Conservation (phyloP, 92 coral and sea anemone genomes). For the Blastomussa wellsi region DNA sequence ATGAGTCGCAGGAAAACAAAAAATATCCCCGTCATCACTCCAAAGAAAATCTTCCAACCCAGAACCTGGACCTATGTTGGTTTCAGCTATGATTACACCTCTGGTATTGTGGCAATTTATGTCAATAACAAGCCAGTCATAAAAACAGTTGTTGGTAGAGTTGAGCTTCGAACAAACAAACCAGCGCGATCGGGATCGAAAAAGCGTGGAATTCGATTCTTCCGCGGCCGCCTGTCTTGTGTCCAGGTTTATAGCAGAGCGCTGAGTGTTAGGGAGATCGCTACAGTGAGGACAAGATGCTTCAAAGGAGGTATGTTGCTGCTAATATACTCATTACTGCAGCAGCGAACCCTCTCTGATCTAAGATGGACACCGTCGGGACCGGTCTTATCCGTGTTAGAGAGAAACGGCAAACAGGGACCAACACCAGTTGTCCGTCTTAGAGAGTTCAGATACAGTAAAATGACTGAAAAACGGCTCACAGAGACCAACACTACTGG, state of each 20-base stretch:
- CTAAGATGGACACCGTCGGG: no score
- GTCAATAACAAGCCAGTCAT: constrained; percentile 53
- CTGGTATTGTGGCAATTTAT: constrained; percentile 58
- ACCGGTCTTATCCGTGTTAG: no score
- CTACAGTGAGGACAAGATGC: constrained; percentile 52
- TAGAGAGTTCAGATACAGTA: no score
- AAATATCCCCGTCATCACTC: constrained; percentile 26
- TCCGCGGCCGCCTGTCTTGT: constrained; percentile 72
- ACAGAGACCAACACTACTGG: no score
- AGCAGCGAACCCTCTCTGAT: no score
- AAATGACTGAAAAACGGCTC: no score
- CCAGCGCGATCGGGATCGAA: constrained; percentile 59
- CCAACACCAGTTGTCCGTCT: no score
- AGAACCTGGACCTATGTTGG: constrained; percentile 62
- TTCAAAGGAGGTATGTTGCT: constrained; percentile 64
- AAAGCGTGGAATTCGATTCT: constrained; percentile 39
- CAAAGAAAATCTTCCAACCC: constrained; percentile 18
- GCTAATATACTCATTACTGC: no score
- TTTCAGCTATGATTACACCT: constrained; percentile 39
- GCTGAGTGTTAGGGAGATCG: constrained; percentile 47
- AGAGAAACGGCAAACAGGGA: no score
- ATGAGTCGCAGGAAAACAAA: constrained; percentile 20
- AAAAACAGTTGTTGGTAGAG: constrained; percentile 48
- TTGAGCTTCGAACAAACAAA: constrained; percentile 58
- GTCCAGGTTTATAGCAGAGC: constrained; percentile 74